Percentiles rank a stretch among this genome's conserved stretches.
phyloP scores from a whole-genome alignment of 2,797 vertebrate species.

The Heteromormyrus szaboi region DNA sequence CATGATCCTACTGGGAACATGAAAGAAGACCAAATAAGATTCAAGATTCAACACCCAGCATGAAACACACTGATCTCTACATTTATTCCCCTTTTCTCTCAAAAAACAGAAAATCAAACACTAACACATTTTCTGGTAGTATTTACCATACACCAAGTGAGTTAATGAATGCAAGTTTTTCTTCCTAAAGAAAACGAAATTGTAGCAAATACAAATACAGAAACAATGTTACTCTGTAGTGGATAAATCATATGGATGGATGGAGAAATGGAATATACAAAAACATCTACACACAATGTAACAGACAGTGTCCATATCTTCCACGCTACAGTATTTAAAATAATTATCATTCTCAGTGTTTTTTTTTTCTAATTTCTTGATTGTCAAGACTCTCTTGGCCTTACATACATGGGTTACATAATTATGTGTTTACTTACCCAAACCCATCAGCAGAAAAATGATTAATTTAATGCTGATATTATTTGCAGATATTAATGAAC shows the following conservation, averaged over 20 bases:
- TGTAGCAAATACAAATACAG: neutral
- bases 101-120: neutral
- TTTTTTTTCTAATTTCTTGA: neutral
- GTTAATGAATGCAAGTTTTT: neutral
- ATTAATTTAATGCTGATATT: neutral
- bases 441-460: neutral
- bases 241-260: neutral
- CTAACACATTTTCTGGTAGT: neutral
- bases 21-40: constrained; percentile 41
- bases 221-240: neutral
- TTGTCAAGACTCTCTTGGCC: neutral
- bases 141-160: neutral
- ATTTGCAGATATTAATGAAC: neutral
- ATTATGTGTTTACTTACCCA: neutral
- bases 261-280: neutral
- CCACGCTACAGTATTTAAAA: neutral
- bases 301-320: neutral
- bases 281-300: neutral
- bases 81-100: neutral
- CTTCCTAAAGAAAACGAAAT: neutral
- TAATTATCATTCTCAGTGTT: neutral
- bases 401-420: neutral
- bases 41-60: constrained; percentile 38
- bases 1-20: constrained; percentile 26
- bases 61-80: constrained; percentile 27